Conservation (phyloP, 2,888 invertebrate genomes). For the Idaea aversata region DNA sequence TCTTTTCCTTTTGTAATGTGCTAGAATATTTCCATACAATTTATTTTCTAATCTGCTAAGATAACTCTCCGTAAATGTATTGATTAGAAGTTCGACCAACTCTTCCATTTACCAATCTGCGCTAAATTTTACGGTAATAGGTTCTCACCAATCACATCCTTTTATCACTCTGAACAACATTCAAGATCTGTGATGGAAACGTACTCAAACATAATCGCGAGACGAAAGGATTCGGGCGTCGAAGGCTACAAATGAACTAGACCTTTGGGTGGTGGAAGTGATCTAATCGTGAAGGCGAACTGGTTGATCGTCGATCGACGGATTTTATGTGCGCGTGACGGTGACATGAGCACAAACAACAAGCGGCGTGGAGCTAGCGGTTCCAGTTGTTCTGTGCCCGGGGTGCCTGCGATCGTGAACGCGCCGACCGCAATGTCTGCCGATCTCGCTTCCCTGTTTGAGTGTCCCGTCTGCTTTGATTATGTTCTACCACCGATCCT, state of each 20-base stretch:
- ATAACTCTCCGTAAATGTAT: constrained; percentile 27
- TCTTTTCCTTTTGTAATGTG: constrained; percentile 50
- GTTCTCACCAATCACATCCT: constrained; percentile 43
- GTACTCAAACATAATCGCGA: constrained; percentile 54
- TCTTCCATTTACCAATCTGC: constrained; percentile 28
- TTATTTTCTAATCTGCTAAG: constrained; percentile 33
- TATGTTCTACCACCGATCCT: constrained; percentile 99
- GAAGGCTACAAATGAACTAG: constrained; percentile 73
- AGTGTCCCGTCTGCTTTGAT: constrained; percentile 99
- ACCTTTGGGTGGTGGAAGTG: constrained; percentile 32
- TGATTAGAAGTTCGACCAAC: constrained; percentile 25
- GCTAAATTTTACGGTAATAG: constrained; percentile 40
- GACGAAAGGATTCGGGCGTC: constrained; percentile 65
- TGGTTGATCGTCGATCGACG: constrained; percentile 59
- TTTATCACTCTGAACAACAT: constrained; percentile 26
- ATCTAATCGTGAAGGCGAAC: constrained; percentile 37
- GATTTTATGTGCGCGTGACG: constrained; percentile 69
- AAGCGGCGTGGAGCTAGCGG: constrained; percentile 78
- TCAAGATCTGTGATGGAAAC: constrained; percentile 71
- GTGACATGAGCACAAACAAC: constrained; percentile 80
- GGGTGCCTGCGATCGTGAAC: constrained; percentile 77
- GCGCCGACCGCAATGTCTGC: constrained; percentile 87
- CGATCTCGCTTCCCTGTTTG: constrained; percentile 94
- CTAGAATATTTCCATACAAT: constrained; percentile 49
- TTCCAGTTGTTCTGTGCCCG: constrained; percentile 77